A percentile compares a stretch with the other conserved stretches of the same genome.
Evolutionary conservation across 2,888 invertebrate genomes (phyloP).

Genomic region (Eledone cirrhosa): DNA sequence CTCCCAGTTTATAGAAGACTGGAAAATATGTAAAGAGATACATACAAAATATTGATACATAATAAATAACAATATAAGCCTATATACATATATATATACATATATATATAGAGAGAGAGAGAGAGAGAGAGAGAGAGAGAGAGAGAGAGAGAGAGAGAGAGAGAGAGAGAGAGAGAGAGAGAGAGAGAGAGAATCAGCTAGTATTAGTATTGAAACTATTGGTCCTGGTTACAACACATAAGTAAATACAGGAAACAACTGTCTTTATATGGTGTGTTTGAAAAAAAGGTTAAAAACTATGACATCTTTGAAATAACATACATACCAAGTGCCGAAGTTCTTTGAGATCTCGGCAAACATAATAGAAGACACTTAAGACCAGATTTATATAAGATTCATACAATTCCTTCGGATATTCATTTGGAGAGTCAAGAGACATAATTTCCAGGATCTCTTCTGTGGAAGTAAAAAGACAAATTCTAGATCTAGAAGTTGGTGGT

Average conservation of each 20-base stretch:
- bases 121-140: no score
- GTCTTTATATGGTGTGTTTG: no score
- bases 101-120: no score
- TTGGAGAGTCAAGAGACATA: constrained; percentile 60
- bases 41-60: constrained; percentile 3
- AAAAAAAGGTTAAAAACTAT: no score
- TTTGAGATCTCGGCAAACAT: constrained; percentile 84
- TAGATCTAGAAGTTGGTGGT: neutral
- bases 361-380: constrained; percentile 84
- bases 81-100: neutral
- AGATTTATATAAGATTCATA: constrained; percentile 83
- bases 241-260: no score
- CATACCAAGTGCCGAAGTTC: constrained; percentile 85
- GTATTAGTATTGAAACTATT: no score
- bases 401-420: constrained; percentile 67
- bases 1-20: constrained; percentile 71
- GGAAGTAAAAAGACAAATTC: constrained; percentile 36
- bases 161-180: no score
- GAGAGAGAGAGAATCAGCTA: no score
- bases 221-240: no score
- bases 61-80: neutral
- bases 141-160: no score
- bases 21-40: constrained; percentile 47
- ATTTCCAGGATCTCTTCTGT: constrained; percentile 72
- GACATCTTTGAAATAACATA: constrained; percentile 37